Base-by-base conservation (phyloP, 1,140 invertebrate genomes). In the Procambarus clarkii region DNA sequence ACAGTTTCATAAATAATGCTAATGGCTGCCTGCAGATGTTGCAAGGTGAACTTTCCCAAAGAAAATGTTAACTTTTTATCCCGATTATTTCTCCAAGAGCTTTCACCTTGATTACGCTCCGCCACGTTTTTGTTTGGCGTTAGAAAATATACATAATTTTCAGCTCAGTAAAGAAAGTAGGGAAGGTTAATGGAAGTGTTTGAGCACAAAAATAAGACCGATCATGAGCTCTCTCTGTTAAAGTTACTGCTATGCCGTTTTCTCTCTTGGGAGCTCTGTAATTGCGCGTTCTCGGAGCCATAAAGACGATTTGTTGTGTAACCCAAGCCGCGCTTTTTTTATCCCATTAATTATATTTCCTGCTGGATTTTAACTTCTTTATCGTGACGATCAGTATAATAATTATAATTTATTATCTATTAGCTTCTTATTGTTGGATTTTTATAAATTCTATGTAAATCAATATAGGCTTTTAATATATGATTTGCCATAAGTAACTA, bases 1-100 rank as follows among this genome's bases (percentile, higher is more conserved):
- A 74, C 69, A 24, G 69, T 74, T 74, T 74, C 69, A 74, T 74
- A 74, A 74, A 74, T 74, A 74, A 74, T 74, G 69, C 69, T 74
- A 74, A 74, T 74, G 69, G 69, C 69, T 74, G 69, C 69, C n/a
- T 74, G 69, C n/a, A 34, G 34, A 74, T 74, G 69, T 34, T 74
- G 69, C n/a, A 4, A 74, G 69, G 69, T 74, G 69, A 74, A 74
- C 69, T 74, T 74, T 74, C 69, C 5, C 69, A 21, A 8, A 34
- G n/a, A 74, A 74, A 74, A 74, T 74, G 13, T 74, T 34, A 24
- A 74, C 21, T 34, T 74, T 74, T 74, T 24, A 8, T 34, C n/a
- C 69, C 69, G 69, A 24, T 5, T 34, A 34, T 24, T 74, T 74
- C 69, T 74, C 7, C n/a, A 21, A 9, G 4, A 24, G 69, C 69